Evolutionary conservation across 92 coral and sea anemone species (phyloP), one percentile per base, ranked within the genome.

Genomic region (Diadumene lineata): DNA sequence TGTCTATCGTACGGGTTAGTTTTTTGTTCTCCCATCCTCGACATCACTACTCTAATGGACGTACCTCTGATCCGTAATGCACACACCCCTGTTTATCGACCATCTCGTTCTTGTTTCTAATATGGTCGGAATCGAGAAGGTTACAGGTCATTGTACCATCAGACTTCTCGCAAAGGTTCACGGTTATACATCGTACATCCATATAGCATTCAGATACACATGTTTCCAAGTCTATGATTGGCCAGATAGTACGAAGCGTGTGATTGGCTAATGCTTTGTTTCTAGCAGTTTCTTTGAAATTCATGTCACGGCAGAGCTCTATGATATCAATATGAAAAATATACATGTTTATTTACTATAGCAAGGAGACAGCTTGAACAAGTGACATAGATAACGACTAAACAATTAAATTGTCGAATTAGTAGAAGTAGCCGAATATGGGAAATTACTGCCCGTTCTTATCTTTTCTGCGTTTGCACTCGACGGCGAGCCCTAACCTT

Each of bases 191-290:
- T 4, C 24, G 24, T 11, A 33, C 1, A 21, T 70, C 75, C 64
- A 70, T 11, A 32, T 28, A 70, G 30, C 75, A 70, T 51, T 53
- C 46, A 8, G 11, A 22, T 11, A n/a, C 29, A 70, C 75, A 70
- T 51, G 63, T 33, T 29, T 70, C 60, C 48, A 38, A 33, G 46
- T 70, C 75, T 0, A 32, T 48, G 56, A 70, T 51, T 70, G 75
- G 64, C 11, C 55, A 50, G 48, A 70, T 70, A 29, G 64, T 70
- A 50, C 75, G 75, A n/a, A 70, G 9, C 30, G 48, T 70, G 44
- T 70, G 75, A 70, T 70, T 70, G 75, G 75, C 44, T 19, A 70
- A 22, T 21, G 75, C 75, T 24, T 51, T 70, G 38, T 58, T 50
- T 15, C 31, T 19, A 34, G 31, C 43, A 58, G 21, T 30, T 3